A percentile compares a stretch with the other conserved stretches of the same genome.
Evolutionary conservation across 2,797 vertebrate species (phyloP).

Genomic region (Anabacerthia variegaticeps): DNA sequence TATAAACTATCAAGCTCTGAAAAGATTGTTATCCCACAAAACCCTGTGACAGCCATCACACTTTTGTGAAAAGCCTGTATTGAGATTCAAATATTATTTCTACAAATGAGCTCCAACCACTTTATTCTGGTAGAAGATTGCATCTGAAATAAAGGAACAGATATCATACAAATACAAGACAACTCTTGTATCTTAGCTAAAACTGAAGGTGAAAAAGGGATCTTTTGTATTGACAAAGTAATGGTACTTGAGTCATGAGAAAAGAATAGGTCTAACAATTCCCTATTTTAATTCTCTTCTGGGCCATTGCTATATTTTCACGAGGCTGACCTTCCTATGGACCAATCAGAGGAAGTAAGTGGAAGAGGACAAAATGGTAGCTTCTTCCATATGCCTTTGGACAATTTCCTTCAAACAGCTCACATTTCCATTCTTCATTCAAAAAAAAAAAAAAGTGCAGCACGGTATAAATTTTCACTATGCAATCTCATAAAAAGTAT

Average conservation of each 20-base stretch:
- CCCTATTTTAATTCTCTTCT: background rate
- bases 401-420: background rate
- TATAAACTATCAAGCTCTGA: background rate
- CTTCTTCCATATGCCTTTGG: background rate
- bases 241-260: background rate
- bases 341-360: background rate
- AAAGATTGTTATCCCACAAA: background rate
- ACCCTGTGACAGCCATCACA: background rate
- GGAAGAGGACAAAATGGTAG: background rate
- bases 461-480: background rate
- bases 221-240: background rate
- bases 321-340: background rate
- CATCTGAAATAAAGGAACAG: background rate
- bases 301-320: background rate
- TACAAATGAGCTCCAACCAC: background rate
- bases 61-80: background rate
- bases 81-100: background rate
- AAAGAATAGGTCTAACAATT: background rate
- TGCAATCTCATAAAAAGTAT: background rate
- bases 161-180: background rate
- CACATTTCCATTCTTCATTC: background rate
- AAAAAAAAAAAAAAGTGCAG: background rate
- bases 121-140: background rate
- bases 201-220: rapidly evolving
- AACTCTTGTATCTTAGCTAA: background rate